Percentiles rank a stretch among this genome's conserved stretches.
phyloP scores from a whole-genome alignment of 2,888 invertebrate genomes.

The Barypeithes pellucidus region DNA sequence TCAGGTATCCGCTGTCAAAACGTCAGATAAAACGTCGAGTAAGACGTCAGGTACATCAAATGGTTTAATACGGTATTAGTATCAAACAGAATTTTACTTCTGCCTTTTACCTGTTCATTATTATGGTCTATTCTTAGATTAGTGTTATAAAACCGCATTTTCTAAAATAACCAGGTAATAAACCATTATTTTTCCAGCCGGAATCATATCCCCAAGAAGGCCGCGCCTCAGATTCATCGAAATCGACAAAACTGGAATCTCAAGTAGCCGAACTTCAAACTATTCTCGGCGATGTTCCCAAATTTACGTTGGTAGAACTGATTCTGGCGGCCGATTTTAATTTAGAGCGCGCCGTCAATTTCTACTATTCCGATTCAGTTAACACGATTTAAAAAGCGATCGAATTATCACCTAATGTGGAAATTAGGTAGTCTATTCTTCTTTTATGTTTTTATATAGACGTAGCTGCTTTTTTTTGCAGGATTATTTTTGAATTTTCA shows the following conservation, averaged over 20 bases:
- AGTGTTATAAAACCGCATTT: no score
- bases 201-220: slow-evolving; percentile 1
- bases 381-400: neutral
- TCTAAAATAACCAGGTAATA: no score
- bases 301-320: slow-evolving; percentile 72
- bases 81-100: no score
- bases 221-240: slow-evolving; percentile 1
- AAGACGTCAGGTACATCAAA: no score
- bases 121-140: no score
- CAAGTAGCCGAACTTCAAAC: slow-evolving; percentile 72
- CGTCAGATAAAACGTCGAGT: no score
- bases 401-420: neutral
- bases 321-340: slow-evolving; percentile 76
- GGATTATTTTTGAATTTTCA: no score
- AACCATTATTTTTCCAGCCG: neutral
- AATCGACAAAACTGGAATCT: slow-evolving; percentile 20
- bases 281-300: slow-evolving; percentile 73
- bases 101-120: no score
- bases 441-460: neutral
- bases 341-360: slow-evolving; percentile 75
- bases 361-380: slow-evolving; percentile 67
- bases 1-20: no score
- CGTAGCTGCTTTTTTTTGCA: neutral
- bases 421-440: slow-evolving; percentile 1
- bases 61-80: no score